Conservation (phyloP, 2,888 invertebrate genomes). For the Steromphala cineraria region DNA sequence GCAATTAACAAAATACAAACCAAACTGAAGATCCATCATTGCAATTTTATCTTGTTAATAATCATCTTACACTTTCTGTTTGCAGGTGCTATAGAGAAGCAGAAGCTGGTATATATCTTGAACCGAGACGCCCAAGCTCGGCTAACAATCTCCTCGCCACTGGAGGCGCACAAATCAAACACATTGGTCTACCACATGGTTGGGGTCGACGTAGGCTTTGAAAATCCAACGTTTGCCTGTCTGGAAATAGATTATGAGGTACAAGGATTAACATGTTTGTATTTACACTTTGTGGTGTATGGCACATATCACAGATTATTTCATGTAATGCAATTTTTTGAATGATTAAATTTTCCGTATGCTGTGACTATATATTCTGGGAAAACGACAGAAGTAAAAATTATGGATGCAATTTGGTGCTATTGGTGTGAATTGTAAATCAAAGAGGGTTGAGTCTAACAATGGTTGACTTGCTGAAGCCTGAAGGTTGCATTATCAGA, state of each 20-base stretch:
- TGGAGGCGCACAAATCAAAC: slow-evolving; percentile 99
- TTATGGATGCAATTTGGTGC: too few species aligned
- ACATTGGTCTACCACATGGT: slow-evolving; percentile 98
- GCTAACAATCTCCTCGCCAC: slow-evolving; percentile 97
- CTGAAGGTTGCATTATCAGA: background rate
- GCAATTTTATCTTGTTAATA: background rate
- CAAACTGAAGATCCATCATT: too few species aligned
- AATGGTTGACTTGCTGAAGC: background rate
- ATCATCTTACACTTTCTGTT: background rate
- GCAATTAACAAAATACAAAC: too few species aligned
- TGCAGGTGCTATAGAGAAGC: slow-evolving; percentile 95
- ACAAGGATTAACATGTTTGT: slow-evolving; percentile 22
- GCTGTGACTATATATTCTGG: too few species aligned
- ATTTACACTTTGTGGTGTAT: too few species aligned
- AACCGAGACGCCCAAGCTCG: slow-evolving; percentile 98
- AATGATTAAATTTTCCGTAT: too few species aligned
- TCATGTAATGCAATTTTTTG: too few species aligned
- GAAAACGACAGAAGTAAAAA: too few species aligned
- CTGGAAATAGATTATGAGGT: slow-evolving; percentile 98
- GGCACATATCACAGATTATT: too few species aligned
- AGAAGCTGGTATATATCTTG: slow-evolving; percentile 97
- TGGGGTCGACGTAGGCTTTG: slow-evolving; percentile 97
- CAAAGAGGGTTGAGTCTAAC: too few species aligned
- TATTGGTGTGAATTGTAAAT: too few species aligned
- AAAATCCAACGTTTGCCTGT: slow-evolving; percentile 99